Percentiles rank a stretch among this genome's conserved stretches.
Conservation (phyloP, 2,888 invertebrate species). For the Lasioglossum calceatum region DNA sequence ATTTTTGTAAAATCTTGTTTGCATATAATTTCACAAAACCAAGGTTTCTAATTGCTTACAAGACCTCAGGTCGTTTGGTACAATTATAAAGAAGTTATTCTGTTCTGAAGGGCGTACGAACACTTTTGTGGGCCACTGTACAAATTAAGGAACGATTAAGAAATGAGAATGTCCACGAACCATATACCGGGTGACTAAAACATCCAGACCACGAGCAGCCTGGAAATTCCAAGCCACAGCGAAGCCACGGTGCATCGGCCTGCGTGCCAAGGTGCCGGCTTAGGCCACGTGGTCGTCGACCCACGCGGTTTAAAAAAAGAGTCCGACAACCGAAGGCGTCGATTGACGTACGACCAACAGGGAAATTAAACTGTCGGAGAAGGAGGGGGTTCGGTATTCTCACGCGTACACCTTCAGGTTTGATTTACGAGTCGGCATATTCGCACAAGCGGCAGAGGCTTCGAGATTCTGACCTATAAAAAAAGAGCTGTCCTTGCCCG, state of each 20-base stretch:
- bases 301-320: neutral
- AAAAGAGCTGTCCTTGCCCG: constrained; percentile 10
- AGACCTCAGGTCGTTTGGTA: too few relatives aligned
- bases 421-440: neutral
- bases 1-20: too few relatives aligned
- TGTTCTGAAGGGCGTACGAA: too few relatives aligned
- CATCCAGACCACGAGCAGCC: too few relatives aligned
- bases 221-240: neutral
- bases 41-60: too few relatives aligned
- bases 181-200: neutral
- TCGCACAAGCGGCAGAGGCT: neutral
- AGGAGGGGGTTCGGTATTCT: neutral
- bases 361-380: neutral
- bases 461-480: constrained; percentile 4
- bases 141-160: neutral
- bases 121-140: too few relatives aligned
- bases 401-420: neutral
- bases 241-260: neutral
- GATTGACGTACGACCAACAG: neutral
- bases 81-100: too few relatives aligned
- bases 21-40: too few relatives aligned
- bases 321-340: neutral
- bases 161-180: too few relatives aligned
- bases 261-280: neutral
- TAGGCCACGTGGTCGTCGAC: neutral